Evolutionary conservation across 2,797 vertebrate species (phyloP).

Genomic region (Ispidina lecontei): DNA sequence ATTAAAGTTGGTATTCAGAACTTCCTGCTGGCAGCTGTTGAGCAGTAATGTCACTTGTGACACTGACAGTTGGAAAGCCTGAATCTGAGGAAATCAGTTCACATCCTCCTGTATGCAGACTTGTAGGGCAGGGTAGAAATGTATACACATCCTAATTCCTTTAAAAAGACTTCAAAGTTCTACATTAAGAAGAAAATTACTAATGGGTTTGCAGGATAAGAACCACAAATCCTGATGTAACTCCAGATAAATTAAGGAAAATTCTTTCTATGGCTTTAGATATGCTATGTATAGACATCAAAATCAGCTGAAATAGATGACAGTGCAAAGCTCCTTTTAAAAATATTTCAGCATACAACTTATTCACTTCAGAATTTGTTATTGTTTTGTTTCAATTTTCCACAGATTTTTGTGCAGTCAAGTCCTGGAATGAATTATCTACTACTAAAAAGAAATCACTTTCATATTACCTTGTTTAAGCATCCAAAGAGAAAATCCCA

Average conservation of each 20-base stretch:
- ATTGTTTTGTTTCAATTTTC: background rate
- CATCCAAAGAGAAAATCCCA: background rate
- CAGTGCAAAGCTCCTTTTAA: background rate
- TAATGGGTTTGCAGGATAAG: background rate
- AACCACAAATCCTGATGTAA: background rate
- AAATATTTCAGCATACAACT: background rate
- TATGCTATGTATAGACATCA: background rate
- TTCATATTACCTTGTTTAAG: background rate
- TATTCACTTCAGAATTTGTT: background rate
- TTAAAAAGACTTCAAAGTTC: background rate
- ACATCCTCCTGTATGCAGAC: background rate
- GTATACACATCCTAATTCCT: background rate
- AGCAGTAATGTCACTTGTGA: background rate
- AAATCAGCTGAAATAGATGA: background rate
- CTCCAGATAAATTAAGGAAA: background rate
- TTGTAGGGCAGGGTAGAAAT: background rate
- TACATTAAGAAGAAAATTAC: background rate
- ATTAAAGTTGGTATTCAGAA: constrained; percentile 6
- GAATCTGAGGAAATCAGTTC: background rate
- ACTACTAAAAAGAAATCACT: background rate
- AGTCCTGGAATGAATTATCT: background rate
- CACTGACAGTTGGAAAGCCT: background rate
- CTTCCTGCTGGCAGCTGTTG: background rate
- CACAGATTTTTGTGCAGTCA: background rate
- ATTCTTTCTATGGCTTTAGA: background rate